phyloP scores from a whole-genome alignment of 2,888 invertebrate genomes.

The Actias luna region DNA sequence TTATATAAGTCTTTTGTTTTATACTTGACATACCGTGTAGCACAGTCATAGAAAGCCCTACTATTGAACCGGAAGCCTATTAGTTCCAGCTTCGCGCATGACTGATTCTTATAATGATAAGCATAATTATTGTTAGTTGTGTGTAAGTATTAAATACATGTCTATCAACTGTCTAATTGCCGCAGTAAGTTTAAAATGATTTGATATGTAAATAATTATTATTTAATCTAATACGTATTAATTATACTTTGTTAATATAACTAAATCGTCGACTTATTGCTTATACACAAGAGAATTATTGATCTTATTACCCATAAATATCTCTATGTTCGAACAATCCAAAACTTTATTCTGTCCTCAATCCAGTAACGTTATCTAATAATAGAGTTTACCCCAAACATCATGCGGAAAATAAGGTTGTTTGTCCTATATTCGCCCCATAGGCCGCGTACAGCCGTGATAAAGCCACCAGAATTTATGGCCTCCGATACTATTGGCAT shows the following conservation, averaged over 20 bases:
- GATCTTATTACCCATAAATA: not conserved
- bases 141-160: too few relatives aligned
- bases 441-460: slow-evolving; percentile 34
- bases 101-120: too few relatives aligned
- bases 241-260: not conserved
- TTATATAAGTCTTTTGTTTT: too few relatives aligned
- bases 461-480: slow-evolving; percentile 52
- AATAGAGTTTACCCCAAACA: slow-evolving; percentile 23
- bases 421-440: slow-evolving; percentile 43
- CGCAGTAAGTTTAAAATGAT: too few relatives aligned
- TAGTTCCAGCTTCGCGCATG: too few relatives aligned
- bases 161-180: too few relatives aligned
- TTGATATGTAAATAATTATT: too few relatives aligned
- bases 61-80: too few relatives aligned
- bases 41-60: too few relatives aligned
- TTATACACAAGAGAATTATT: not conserved
- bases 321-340: not conserved
- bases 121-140: too few relatives aligned
- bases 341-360: slow-evolving; percentile 1
- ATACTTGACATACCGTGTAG: too few relatives aligned
- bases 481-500: slow-evolving; percentile 45
- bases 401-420: slow-evolving; percentile 39
- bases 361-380: slow-evolving; percentile 10
- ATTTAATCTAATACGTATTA: not conserved
- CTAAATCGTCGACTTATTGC: not conserved